Base-by-base conservation (phyloP, 2,888 invertebrate genomes). In the Sycophila texana region DNA sequence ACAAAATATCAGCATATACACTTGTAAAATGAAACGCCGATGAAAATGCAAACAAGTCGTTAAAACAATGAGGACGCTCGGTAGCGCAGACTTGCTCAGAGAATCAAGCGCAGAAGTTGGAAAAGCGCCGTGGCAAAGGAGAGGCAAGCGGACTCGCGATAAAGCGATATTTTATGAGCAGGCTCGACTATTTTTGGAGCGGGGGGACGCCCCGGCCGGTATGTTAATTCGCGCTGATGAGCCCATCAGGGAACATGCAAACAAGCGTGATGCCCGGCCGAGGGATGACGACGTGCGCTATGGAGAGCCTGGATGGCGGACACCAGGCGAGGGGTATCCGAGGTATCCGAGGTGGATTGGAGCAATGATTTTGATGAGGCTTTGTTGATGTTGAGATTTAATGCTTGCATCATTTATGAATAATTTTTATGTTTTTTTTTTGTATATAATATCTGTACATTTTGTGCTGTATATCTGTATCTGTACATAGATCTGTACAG, bases 171-270 rank as follows among this genome's bases (percentile, higher is more conserved):
- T 74, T 73, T 72, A 80, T 49, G 75, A 65, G 79, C 39, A 53
- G 55, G 51, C n/a, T 63, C 30, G 18, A 79, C 66, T 70, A 70
- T 74, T 79, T 78, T 79, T 61, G 74, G 30, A 68, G 47, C 47
- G 26, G 26, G n/a, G 12, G 22, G 58, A 51, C 18, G 87, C 86
- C 86, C 39, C 84, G 87, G 88, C 89, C 86, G 87, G 88, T 89
- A 89, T 89, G 89, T 89, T 89, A 89, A 89, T 89, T 89, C 88
- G 85, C 89, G 84, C 87, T 89, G 89, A 89, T 89, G 89, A 89
- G 89, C 89, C 89, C 89, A 89, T 89, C 89, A 89, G 86, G 84
- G 86, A 88, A 88, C 87, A 89, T 88, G 87, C 87, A 86, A 83
- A 65, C 66, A 61, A 47, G 20, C 30, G 65, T 65, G 63, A 73